These are phyloP conservation scores for Amazona vittata DNA, from an alignment of 2,113 vertebrate species.

Conservation along the genomic window DNA sequence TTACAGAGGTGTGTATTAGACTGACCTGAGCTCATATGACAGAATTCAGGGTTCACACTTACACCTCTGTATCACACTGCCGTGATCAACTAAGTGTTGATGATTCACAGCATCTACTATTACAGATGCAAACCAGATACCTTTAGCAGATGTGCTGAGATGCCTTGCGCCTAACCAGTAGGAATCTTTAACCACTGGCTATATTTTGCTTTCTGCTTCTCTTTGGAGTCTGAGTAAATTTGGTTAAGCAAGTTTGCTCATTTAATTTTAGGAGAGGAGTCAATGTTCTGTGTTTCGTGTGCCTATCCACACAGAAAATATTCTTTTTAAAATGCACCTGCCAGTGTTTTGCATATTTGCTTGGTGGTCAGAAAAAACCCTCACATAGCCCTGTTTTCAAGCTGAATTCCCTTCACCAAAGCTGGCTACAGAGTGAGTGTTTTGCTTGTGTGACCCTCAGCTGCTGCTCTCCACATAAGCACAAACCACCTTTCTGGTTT, in stretches of 20 bases:
- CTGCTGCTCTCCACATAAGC: not conserved
- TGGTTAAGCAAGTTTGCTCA: not conserved
- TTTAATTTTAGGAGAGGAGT: not conserved
- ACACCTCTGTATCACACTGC: not conserved
- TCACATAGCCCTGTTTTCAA: not conserved
- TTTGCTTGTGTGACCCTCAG: not conserved
- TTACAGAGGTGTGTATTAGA: not conserved
- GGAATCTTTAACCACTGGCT: not conserved
- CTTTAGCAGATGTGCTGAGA: not conserved
- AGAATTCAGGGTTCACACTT: not conserved
- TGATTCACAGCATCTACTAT: not conserved
- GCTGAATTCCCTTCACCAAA: not conserved
- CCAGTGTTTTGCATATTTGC: not conserved
- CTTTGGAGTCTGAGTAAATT: not conserved
- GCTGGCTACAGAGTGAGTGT: not conserved
- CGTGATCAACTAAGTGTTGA: not conserved
- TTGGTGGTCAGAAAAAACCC: not conserved
- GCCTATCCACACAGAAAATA: not conserved
- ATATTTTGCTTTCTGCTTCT: not conserved
- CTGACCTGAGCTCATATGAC: not conserved
- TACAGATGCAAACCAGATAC: not conserved
- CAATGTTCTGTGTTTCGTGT: not conserved
- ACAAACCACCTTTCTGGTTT: too few relatives aligned
- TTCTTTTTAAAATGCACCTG: not conserved
- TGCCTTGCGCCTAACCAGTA: not conserved